Conservation (phyloP, 2,113 vertebrate species). For the Diadophis punctatus region DNA sequence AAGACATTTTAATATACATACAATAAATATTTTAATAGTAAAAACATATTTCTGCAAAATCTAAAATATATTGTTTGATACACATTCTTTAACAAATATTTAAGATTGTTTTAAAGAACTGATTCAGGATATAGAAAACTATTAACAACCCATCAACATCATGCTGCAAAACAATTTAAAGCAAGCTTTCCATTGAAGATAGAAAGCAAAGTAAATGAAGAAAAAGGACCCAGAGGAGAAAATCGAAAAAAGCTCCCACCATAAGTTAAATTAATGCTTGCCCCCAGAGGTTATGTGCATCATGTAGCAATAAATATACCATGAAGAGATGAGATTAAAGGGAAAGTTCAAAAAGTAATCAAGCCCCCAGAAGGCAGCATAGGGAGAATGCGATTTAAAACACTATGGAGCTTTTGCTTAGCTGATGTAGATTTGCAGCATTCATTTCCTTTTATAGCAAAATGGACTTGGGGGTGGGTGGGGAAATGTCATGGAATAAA, state of each 20-base stretch:
- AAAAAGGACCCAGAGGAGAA: constrained; percentile 58
- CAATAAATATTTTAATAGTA: not conserved
- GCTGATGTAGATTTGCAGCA: not conserved
- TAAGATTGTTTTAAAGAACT: constrained; percentile 39
- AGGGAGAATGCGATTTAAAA: constrained; percentile 12
- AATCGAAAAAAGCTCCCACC: constrained; percentile 34
- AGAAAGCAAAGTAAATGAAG: constrained; percentile 50
- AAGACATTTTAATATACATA: not conserved
- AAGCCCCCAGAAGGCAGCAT: constrained; percentile 13
- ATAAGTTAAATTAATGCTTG: constrained; percentile 50
- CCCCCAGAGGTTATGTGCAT: constrained; percentile 49
- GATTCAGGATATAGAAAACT: constrained; percentile 19
- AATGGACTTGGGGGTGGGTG: not conserved
- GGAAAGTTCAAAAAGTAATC: constrained; percentile 44
- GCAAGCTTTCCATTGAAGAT: constrained; percentile 27
- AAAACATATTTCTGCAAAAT: constrained; percentile 14
- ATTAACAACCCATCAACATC: constrained; percentile 50
- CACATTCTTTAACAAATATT: constrained; percentile 30
- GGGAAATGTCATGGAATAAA: not conserved
- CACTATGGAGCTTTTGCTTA: not conserved
- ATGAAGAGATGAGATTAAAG: constrained; percentile 39
- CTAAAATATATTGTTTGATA: constrained; percentile 38
- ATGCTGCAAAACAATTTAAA: constrained; percentile 41
- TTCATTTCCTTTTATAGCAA: constrained; percentile 16
- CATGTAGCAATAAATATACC: constrained; percentile 54